phyloP scores from a whole-genome alignment of 1,140 invertebrate species.

The Daktulosphaira vitifoliae region DNA sequence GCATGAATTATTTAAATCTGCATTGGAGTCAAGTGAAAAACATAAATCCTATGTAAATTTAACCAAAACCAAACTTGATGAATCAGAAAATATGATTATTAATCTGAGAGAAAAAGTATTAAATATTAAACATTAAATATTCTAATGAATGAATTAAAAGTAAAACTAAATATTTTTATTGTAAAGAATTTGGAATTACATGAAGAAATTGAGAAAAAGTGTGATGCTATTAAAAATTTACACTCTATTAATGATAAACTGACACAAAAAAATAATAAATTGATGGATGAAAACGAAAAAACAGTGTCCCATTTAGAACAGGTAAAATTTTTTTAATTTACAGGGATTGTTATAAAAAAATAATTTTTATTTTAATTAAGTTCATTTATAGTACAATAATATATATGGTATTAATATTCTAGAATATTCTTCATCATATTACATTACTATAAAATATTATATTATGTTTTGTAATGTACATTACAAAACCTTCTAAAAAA shows the following conservation, averaged over 20 bases:
- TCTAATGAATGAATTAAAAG: no score
- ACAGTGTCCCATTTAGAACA: constrained; percentile 3
- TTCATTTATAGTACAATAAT: no score
- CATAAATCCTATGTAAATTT: neutral
- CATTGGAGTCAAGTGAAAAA: constrained; percentile 12
- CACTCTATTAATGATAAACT: neutral
- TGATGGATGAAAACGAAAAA: constrained; percentile 6
- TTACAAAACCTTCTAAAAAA: no score
- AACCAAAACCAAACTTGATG: neutral
- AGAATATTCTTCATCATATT: no score
- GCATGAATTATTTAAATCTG: constrained; percentile 5
- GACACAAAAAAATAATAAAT: neutral
- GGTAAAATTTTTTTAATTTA: neutral
- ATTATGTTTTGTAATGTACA: no score
- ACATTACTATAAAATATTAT: no score
- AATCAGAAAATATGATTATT: constrained; percentile 9
- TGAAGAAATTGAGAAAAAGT: constrained; percentile 16
- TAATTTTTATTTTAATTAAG: no score
- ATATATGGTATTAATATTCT: no score
- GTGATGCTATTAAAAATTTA: neutral
- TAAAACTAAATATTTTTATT: no score
- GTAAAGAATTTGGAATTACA: constrained; percentile 25
- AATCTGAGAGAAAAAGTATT: constrained; percentile 18
- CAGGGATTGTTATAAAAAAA: no score
- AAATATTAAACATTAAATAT: no score